Conservation (phyloP, 2,113 vertebrate genomes). For the Mus pahari region DNA sequence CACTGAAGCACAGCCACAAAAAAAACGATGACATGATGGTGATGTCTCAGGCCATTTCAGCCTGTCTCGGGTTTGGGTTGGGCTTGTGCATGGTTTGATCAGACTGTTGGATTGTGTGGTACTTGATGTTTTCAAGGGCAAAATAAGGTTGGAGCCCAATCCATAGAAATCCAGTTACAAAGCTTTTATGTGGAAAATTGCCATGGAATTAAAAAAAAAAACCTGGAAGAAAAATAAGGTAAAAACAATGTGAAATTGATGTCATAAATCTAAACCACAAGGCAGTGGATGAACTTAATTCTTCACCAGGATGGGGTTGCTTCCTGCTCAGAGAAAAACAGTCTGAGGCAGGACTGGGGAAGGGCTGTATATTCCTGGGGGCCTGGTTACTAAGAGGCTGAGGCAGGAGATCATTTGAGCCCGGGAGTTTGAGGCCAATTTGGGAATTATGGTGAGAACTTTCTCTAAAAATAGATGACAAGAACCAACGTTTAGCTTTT, state of each 20-base stretch:
- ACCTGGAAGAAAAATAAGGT: neutral
- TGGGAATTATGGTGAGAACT: neutral
- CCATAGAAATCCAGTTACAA: neutral
- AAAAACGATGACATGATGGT: neutral
- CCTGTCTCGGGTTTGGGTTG: neutral
- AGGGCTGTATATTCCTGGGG: neutral
- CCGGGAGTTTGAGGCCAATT: neutral
- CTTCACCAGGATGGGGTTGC: neutral
- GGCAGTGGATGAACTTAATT: neutral
- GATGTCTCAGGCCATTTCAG: neutral
- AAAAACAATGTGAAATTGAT: conserved; percentile 7
- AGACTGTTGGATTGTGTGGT: neutral
- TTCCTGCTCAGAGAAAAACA: neutral
- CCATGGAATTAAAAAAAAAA: neutral
- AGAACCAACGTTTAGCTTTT: neutral
- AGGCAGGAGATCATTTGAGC: neutral
- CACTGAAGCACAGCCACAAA: conserved; percentile 22
- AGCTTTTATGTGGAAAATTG: conserved; percentile 35
- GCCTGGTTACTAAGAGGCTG: neutral
- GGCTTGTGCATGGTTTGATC: neutral
- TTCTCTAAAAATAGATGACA: neutral
- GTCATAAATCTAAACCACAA: neutral
- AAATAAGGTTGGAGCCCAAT: neutral
- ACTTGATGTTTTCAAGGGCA: conserved; percentile 32
- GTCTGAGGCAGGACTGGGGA: neutral